Evolutionary conservation across 2,888 invertebrate genomes (phyloP).

Genomic region (Caenorhabditis sp.): DNA sequence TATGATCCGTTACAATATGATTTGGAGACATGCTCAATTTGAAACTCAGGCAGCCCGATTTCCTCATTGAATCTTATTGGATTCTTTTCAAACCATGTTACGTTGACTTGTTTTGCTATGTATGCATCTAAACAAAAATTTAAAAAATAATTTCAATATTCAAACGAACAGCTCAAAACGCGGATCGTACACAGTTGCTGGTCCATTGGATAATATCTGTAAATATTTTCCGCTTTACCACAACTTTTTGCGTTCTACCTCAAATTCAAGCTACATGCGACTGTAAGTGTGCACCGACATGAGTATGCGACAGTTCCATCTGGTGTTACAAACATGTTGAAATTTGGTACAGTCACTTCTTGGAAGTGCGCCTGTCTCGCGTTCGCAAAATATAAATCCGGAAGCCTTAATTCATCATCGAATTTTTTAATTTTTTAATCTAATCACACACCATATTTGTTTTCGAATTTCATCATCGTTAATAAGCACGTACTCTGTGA

Average conservation of each 20-base stretch:
- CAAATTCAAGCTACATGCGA: constrained; percentile 73
- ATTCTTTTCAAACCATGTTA: constrained; percentile 78
- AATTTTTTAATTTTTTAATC: neutral
- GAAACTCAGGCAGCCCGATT: constrained; percentile 80
- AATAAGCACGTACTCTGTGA: constrained; percentile 75
- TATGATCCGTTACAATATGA: constrained; percentile 77
- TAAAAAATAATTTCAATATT: constrained; percentile 27
- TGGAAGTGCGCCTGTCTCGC: constrained; percentile 73
- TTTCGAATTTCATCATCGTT: constrained; percentile 76
- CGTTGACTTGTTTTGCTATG: constrained; percentile 80
- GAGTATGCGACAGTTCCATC: constrained; percentile 80
- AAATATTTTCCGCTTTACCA: no score
- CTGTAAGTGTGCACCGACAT: constrained; percentile 72
- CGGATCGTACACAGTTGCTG: constrained; percentile 78
- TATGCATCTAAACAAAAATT: constrained; percentile 76
- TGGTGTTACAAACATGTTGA: constrained; percentile 78
- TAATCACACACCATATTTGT: constrained; percentile 73
- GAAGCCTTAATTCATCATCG: constrained; percentile 72
- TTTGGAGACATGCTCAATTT: constrained; percentile 70
- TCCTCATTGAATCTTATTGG: constrained; percentile 81
- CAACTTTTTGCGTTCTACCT: no score
- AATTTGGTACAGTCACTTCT: constrained; percentile 80
- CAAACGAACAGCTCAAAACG: constrained; percentile 78
- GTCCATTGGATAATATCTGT: constrained; percentile 81
- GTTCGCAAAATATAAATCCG: constrained; percentile 81